A percentile compares a stretch with the other conserved stretches of the same genome.
These are phyloP conservation scores for Plusia festucae DNA, from an alignment of 2,888 invertebrate genomes.

Conservation along the genomic window DNA sequence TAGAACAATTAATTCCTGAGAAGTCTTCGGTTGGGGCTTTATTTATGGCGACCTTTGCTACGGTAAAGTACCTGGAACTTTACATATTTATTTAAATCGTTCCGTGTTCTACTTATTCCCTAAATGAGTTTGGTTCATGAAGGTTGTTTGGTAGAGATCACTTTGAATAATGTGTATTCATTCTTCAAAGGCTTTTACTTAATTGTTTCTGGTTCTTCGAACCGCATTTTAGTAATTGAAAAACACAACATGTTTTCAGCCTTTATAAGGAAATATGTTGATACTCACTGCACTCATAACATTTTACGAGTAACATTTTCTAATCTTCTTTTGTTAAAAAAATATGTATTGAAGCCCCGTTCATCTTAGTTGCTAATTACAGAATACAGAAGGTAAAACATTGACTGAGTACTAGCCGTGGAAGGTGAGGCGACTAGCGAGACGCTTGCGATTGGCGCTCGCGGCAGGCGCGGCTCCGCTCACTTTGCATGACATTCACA, in stretches of 20 bases:
- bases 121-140: background rate
- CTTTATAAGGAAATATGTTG: background rate
- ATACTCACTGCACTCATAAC: background rate
- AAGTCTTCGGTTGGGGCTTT: conserved; percentile 16
- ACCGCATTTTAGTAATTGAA: background rate
- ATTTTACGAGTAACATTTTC: background rate
- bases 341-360: conserved; percentile 27
- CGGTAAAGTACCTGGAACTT: conserved; percentile 1
- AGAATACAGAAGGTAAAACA: conserved; percentile 55
- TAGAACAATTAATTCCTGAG: conserved; percentile 34
- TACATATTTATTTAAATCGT: background rate
- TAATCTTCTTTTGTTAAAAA: too few relatives aligned
- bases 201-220: conserved; percentile 1
- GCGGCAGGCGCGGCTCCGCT: conserved; percentile 69
- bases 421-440: conserved; percentile 34
- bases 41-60: conserved; percentile 33
- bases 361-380: conserved; percentile 40
- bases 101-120: background rate
- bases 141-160: conserved; percentile 1
- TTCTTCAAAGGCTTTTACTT: conserved; percentile 5
- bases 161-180: background rate
- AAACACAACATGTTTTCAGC: background rate
- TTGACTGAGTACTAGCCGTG: conserved; percentile 50
- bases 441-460: conserved; percentile 61
- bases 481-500: conserved; percentile 60